Conservation (phyloP, 2,113 vertebrate genomes). For the Vulpes vulpes region DNA sequence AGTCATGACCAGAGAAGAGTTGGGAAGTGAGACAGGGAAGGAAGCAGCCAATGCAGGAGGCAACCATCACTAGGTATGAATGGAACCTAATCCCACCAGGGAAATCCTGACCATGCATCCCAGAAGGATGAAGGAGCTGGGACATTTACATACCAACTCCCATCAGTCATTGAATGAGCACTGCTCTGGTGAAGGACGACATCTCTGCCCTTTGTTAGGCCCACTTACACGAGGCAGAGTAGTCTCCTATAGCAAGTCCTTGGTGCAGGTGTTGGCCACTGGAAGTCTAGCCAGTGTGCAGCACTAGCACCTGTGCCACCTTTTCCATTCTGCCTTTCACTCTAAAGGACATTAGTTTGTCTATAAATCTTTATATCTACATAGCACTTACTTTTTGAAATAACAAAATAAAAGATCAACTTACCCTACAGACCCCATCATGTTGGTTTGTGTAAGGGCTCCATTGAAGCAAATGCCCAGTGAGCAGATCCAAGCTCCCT, state of each 20-base stretch:
- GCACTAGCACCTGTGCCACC: neutral
- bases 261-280: fast-evolving
- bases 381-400: neutral
- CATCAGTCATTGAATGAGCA: neutral
- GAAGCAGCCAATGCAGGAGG: neutral
- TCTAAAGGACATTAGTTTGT: neutral
- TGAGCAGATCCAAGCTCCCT: neutral
- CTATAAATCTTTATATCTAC: neutral
- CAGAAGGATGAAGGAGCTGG: neutral
- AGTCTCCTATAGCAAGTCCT: neutral
- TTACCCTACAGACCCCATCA: neutral
- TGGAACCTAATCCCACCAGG: neutral
- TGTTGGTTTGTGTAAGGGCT: neutral
- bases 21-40: neutral
- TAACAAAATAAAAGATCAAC: neutral
- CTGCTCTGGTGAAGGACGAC: neutral
- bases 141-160: neutral
- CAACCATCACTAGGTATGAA: neutral
- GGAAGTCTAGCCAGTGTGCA: fast-evolving
- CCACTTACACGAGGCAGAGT: neutral
- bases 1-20: neutral
- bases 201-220: neutral
- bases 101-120: neutral
- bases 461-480: neutral
- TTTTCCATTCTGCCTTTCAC: neutral